Conservation (phyloP, 2,113 vertebrate genomes). For the Python bivittatus region DNA sequence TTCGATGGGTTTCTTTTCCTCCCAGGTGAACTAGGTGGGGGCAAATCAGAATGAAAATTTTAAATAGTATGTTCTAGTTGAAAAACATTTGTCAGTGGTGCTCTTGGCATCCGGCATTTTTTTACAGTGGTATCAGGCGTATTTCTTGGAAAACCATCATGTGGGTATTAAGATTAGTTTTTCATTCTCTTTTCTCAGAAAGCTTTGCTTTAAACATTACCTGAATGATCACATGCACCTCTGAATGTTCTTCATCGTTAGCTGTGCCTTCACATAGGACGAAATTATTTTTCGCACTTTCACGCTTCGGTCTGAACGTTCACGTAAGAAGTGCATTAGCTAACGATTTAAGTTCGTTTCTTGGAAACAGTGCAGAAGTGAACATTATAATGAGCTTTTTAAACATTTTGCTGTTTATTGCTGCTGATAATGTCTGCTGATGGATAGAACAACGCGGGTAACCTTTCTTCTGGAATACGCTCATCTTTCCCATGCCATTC, state of each 20-base stretch:
- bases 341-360: neutral
- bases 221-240: neutral
- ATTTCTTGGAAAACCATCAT: neutral
- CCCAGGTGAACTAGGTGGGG: neutral
- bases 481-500: neutral
- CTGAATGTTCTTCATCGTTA: neutral
- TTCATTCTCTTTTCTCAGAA: neutral
- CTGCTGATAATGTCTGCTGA: neutral
- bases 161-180: neutral
- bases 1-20: neutral
- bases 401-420: slow-evolving; percentile 28
- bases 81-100: neutral
- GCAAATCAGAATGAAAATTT: neutral
- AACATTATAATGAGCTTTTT: neutral
- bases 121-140: neutral
- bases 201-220: neutral
- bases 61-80: neutral
- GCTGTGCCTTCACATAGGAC: neutral
- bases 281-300: neutral
- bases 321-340: neutral
- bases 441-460: slow-evolving; percentile 14
- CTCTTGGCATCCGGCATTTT: neutral
- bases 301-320: neutral
- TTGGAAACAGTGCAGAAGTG: slow-evolving; percentile 64
- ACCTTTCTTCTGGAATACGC: neutral